These are phyloP conservation scores for Caenorhabditis afra DNA, from an alignment of 2,888 invertebrate species.

Conservation along the genomic window DNA sequence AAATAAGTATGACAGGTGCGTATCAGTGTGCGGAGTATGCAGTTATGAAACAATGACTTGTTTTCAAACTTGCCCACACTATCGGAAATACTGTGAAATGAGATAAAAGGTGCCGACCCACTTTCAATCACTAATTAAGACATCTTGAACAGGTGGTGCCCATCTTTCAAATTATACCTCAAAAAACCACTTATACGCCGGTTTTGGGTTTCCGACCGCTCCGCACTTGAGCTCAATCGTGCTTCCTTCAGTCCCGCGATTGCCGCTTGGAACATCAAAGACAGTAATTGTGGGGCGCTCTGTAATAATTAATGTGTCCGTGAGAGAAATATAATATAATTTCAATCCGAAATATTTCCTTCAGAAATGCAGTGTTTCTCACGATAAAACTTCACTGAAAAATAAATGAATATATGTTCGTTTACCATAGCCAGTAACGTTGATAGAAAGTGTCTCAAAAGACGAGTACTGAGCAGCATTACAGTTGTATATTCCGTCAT, in stretches of 20 bases:
- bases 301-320: constrained; percentile 50
- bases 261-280: constrained; percentile 68
- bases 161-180: constrained; percentile 48
- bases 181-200: constrained; percentile 74
- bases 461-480: constrained; percentile 73
- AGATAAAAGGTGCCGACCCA: constrained; percentile 28
- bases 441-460: constrained; percentile 68
- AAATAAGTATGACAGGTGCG: not conserved
- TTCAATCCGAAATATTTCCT: not conserved
- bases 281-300: constrained; percentile 73
- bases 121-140: constrained; percentile 47
- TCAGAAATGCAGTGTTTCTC: not conserved
- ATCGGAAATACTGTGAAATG: not conserved
- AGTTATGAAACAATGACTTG: no score
- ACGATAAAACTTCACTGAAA: not conserved
- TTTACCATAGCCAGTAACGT: constrained; percentile 73
- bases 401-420: not conserved
- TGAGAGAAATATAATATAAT: not conserved
- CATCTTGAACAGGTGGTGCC: constrained; percentile 32
- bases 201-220: constrained; percentile 74
- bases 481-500: constrained; percentile 74
- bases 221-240: constrained; percentile 72
- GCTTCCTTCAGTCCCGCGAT: constrained; percentile 71
- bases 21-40: no score
- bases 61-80: not conserved